These are phyloP conservation scores for Zaprionus taronus DNA, from an alignment of 1,140 invertebrate species.

Conservation along the genomic window DNA sequence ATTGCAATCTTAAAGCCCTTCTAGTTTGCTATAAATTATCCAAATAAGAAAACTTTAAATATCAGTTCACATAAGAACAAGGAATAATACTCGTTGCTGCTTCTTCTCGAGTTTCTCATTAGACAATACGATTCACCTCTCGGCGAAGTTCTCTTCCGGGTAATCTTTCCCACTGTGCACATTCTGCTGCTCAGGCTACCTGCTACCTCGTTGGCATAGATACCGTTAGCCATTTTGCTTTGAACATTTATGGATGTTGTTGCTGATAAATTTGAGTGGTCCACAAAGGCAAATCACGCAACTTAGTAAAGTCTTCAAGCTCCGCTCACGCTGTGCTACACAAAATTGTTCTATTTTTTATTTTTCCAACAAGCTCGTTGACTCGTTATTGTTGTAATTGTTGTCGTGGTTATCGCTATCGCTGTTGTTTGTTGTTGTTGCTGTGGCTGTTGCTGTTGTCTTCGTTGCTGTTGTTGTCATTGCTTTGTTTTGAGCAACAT, in stretches of 20 bases:
- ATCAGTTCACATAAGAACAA: not conserved
- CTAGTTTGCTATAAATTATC: no score
- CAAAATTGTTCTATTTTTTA: not conserved
- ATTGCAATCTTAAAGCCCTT: not conserved
- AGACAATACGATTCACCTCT: not conserved
- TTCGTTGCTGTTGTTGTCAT: conserved; percentile 47
- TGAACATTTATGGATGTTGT: conserved; percentile 64
- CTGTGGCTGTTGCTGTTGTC: conserved; percentile 25
- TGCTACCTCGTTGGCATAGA: conserved; percentile 32
- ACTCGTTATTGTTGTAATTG: conserved; percentile 35
- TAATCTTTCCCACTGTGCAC: not conserved
- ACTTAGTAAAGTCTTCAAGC: conserved; percentile 60
- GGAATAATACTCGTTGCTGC: not conserved
- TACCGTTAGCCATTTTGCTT: conserved; percentile 34
- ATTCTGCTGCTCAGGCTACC: not conserved
- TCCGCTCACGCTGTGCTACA: conserved; percentile 53
- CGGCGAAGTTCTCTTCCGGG: not conserved
- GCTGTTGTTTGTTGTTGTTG: conserved; percentile 29
- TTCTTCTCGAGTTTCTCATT: not conserved
- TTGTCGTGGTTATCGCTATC: conserved; percentile 41
- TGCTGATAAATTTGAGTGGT: conserved; percentile 72
- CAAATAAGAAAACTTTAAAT: not conserved
- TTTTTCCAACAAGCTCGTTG: conserved; percentile 53
- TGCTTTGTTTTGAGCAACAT: conserved; percentile 74
- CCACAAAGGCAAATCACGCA: conserved; percentile 50